Evolutionary conservation across 2,888 invertebrate genomes (phyloP).

Genomic region (Pseudococcus longispinus): DNA sequence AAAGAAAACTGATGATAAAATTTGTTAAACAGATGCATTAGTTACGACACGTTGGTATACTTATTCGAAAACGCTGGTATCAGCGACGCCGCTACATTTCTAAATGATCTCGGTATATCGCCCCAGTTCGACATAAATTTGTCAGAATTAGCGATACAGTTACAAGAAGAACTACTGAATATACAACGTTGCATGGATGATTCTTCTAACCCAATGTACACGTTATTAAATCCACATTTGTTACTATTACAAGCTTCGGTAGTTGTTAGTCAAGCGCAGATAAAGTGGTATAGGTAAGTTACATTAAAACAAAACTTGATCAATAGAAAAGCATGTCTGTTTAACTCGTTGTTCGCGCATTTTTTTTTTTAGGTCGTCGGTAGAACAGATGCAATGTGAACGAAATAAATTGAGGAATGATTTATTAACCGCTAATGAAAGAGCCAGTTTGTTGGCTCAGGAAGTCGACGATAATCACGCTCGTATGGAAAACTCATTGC

Average conservation of each 20-base stretch:
- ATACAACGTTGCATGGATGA: constrained; percentile 57
- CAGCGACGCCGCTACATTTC: constrained; percentile 69
- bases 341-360: not conserved
- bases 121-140: constrained; percentile 67
- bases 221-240: constrained; percentile 57
- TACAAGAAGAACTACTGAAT: constrained; percentile 72
- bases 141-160: constrained; percentile 70
- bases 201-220: constrained; percentile 52
- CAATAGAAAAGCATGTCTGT: not conserved
- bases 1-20: not conserved
- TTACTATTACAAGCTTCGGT: constrained; percentile 58
- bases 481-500: constrained; percentile 78
- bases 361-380: constrained; percentile 63
- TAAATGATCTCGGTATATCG: constrained; percentile 74
- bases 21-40: not conserved
- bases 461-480: constrained; percentile 92
- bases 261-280: constrained; percentile 58
- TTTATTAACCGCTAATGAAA: constrained; percentile 80
- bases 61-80: constrained; percentile 78
- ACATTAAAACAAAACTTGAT: not conserved
- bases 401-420: constrained; percentile 81
- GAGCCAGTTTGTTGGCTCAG: constrained; percentile 81
- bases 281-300: constrained; percentile 58
- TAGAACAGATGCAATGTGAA: constrained; percentile 76
- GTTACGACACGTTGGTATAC: constrained; percentile 68